Conservation (phyloP, 2,113 vertebrate genomes). For the Strigops habroptila region DNA sequence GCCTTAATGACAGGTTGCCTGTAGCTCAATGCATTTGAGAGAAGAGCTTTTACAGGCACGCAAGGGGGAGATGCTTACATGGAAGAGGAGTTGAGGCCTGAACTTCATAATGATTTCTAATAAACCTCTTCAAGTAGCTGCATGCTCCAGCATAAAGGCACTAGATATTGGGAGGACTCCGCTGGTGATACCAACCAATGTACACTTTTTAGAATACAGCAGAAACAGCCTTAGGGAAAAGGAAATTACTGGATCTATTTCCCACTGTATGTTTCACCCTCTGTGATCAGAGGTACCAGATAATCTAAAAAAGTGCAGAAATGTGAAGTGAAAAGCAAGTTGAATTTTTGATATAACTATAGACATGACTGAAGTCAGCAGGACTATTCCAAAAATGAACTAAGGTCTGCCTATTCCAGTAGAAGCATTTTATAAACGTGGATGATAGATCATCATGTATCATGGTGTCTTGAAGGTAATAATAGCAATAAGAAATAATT, state of each 20-base stretch:
- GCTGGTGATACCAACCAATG: neutral
- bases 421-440: neutral
- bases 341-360: neutral
- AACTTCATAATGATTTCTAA: neutral
- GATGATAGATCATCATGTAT: neutral
- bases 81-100: neutral
- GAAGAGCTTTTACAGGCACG: accelerated
- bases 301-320: neutral
- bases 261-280: neutral
- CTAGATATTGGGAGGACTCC: accelerated
- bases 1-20: accelerated
- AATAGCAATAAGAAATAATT: slow-evolving; percentile 42
- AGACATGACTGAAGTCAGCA: neutral
- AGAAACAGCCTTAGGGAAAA: accelerated
- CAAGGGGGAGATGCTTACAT: accelerated
- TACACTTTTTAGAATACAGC: neutral
- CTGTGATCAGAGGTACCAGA: neutral
- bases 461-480: neutral
- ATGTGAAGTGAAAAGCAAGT: neutral
- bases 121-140: neutral
- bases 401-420: neutral
- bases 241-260: neutral
- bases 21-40: neutral
- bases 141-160: neutral
- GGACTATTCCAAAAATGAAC: neutral